Base-by-base conservation (phyloP, 2,113 vertebrate genomes). In the Podiceps cristatus region DNA sequence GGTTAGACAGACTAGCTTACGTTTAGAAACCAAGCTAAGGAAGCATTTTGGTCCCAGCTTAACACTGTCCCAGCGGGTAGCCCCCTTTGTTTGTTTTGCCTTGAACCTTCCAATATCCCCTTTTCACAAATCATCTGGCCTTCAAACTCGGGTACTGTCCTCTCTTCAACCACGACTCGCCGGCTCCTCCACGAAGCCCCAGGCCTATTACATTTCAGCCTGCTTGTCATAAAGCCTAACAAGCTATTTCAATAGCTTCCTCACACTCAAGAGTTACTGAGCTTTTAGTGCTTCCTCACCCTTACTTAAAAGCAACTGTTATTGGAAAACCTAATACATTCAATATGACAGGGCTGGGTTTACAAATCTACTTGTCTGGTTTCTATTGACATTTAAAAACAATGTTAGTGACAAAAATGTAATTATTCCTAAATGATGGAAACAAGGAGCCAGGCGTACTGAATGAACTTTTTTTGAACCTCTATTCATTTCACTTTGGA, bases 401-500 rank as follows among this genome's bases (percentile, higher is more conserved):
- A 97, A 97, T 96, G 93, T 87, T 85, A 87, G 95, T 81, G 95
- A 96, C 96, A 97, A 96, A 97, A 97, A 94, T 64, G 66, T 87
- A 96, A 96, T 97, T 96, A 93, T 96, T 96, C 76, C 66, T 97
- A 95, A 97, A 96, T 93, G 92, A 96, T 85, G 80, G 96, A 96
- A 97, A 91, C 64, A 78, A 95, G 95, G 77, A 97, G 86, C 86
- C 62, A 85, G 76, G 60, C 73, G 2, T 68, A 89, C 80, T 68
- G 91, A 97, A 91, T 96, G 95, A 97, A 97, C 96, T 97, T 87
- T 94, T 97, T 96, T 79, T 97, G 96, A 97, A 97, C 96, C 53
- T 96, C 95, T 96, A 94, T 97, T 96, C 96, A 97, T 93, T 97
- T 95, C 80, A 93, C 77, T 96, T 95, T 74, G 64, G 62, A 96